Conservation (phyloP, 2,113 vertebrate genomes). For the Ariopsis seemanni region DNA sequence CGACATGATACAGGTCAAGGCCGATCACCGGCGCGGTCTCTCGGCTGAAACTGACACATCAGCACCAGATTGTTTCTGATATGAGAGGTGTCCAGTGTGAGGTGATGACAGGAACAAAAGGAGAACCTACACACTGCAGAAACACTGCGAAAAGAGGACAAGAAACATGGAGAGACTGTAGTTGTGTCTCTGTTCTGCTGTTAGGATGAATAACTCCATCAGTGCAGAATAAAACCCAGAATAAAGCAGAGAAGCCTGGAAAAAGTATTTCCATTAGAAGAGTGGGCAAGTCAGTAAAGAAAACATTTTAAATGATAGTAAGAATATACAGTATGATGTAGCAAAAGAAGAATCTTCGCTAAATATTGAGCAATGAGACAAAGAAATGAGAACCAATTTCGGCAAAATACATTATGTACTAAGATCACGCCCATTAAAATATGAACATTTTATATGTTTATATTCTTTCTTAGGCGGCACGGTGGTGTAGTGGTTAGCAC, state of each 20-base stretch:
- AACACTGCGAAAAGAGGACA: not conserved
- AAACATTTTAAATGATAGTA: not conserved
- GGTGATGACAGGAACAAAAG: constrained; percentile 61
- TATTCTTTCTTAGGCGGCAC: too few species aligned
- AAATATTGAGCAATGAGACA: not conserved
- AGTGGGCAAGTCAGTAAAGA: not conserved
- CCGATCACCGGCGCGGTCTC: constrained; percentile 79
- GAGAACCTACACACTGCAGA: constrained; percentile 15
- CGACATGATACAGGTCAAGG: constrained; percentile 82
- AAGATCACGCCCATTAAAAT: not conserved
- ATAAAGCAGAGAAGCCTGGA: not conserved
- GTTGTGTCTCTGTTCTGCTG: not conserved
- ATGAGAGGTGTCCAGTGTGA: constrained; percentile 79
- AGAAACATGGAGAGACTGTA: not conserved
- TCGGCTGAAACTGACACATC: constrained; percentile 69
- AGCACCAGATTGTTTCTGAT: constrained; percentile 86
- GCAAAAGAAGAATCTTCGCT: not conserved
- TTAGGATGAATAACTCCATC: not conserved
- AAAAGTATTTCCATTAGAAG: not conserved
- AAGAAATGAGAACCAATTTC: not conserved
- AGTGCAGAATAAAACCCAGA: not conserved
- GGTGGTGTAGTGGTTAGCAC: too few species aligned
- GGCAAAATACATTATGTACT: not conserved
- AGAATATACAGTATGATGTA: not conserved
- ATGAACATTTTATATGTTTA: not conserved